These are phyloP conservation scores for Scrobipalpa costella DNA, from an alignment of 2,888 invertebrate genomes.

Conservation along the genomic window DNA sequence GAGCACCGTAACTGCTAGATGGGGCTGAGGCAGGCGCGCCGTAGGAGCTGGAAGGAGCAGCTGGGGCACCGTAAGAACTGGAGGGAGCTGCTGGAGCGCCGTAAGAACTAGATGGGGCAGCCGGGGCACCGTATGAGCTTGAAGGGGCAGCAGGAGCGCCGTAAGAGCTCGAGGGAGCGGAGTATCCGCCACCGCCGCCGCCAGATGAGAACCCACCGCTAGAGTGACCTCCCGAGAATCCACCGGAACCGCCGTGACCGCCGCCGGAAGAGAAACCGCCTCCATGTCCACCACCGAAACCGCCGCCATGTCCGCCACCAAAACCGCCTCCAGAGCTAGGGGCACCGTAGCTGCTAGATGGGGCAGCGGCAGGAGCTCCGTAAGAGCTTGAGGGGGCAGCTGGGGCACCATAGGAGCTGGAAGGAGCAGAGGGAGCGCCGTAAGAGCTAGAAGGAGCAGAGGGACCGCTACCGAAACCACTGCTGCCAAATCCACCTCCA, in stretches of 20 bases:
- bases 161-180: slow-evolving; percentile 55
- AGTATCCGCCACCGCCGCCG: slow-evolving; percentile 45
- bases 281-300: slow-evolving; percentile 43
- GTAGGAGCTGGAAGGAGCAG: slow-evolving; percentile 45
- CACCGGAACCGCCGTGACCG: slow-evolving; percentile 39
- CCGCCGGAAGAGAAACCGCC: slow-evolving; percentile 36
- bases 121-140: slow-evolving; percentile 62
- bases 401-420: slow-evolving; percentile 58
- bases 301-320: slow-evolving; percentile 42
- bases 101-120: slow-evolving; percentile 53
- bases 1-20: slow-evolving; percentile 43
- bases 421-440: slow-evolving; percentile 42
- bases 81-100: slow-evolving; percentile 45
- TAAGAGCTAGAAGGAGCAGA: slow-evolving; percentile 56
- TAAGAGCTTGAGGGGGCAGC: slow-evolving; percentile 69
- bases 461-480: slow-evolving; percentile 52
- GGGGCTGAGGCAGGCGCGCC: slow-evolving; percentile 60
- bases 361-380: slow-evolving; percentile 56
- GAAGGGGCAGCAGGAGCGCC: slow-evolving; percentile 60
- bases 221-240: slow-evolving; percentile 40
- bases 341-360: slow-evolving; percentile 38
- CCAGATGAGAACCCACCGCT: slow-evolving; percentile 46
- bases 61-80: slow-evolving; percentile 40
- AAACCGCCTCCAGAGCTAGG: slow-evolving; percentile 45
- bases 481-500: slow-evolving; percentile 39